Percentiles rank a stretch among this genome's conserved stretches.
These are phyloP conservation scores for Agonopterix alstromeriana DNA, from an alignment of 2,888 invertebrate genomes.

Conservation along the genomic window DNA sequence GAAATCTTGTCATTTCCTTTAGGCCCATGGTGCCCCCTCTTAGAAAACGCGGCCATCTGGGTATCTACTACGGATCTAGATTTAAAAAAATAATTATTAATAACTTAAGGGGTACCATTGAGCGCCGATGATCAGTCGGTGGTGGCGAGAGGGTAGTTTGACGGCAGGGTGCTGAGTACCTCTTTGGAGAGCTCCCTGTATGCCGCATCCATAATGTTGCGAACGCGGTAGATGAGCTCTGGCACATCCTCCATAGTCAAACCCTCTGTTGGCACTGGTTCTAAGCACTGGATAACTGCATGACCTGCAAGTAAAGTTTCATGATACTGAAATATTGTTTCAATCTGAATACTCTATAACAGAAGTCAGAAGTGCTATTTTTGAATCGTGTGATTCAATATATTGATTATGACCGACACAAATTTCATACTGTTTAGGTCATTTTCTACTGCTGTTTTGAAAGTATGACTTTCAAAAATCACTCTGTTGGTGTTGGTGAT, in stretches of 20 bases:
- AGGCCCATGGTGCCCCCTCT: too few relatives aligned
- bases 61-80: neutral
- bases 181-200: slow-evolving; percentile 71
- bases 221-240: slow-evolving; percentile 61
- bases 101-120: neutral
- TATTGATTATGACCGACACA: too few relatives aligned
- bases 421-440: too few relatives aligned
- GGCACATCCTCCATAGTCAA: slow-evolving; percentile 68
- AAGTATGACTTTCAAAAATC: too few relatives aligned
- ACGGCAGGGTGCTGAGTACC: slow-evolving; percentile 59
- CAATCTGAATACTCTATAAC: too few relatives aligned
- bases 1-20: too few relatives aligned
- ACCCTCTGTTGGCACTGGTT: slow-evolving; percentile 69
- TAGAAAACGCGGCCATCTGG: too few relatives aligned
- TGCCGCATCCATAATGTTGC: slow-evolving; percentile 64
- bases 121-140: slow-evolving; percentile 28
- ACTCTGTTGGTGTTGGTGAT: too few relatives aligned
- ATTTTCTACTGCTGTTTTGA: too few relatives aligned
- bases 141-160: slow-evolving; percentile 66
- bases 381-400: too few relatives aligned
- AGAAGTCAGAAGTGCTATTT: too few relatives aligned
- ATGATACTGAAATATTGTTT: too few relatives aligned
- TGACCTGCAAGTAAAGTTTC: slow-evolving; percentile 47
- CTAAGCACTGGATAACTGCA: slow-evolving; percentile 71
- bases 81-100: neutral